Base-by-base conservation (phyloP, 1,140 invertebrate species). In the Eufriesea mexicana region DNA sequence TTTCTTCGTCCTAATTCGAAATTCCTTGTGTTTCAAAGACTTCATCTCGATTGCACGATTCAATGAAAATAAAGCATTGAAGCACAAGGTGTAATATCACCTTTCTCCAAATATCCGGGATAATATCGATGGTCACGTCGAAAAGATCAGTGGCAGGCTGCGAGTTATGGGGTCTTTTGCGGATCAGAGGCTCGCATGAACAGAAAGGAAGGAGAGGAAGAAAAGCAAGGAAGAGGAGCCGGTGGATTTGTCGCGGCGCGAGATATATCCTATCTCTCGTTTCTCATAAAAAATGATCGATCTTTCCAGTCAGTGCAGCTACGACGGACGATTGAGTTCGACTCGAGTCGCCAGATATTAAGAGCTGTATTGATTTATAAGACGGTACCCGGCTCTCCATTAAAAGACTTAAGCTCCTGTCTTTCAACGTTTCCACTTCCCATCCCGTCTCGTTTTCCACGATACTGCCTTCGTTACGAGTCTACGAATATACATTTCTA, bases 271-370 rank as follows among this genome's bases (percentile, higher is more conserved):
- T 51, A 62, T 74, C 81, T 74, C 70, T 57, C 61, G 59, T 80
- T 84, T 84, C 85, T 79, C 83, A 85, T 87, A 86, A 89, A 87
- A 90, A 87, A 86, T 87, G 87, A 89, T 90, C 84, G 87, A 89
- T 89, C 82, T 73, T 77, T 57, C 35, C 57, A 67, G 61, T 85
- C 76, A 76, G 68, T 71, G 77, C 81, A 51, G 45, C 23, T 61
- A 74, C 47, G 55, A 16, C 66, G 66, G 57, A 76, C 81, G 73
- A 85, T 81, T 68, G 71, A 79, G 67, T 67, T 59, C 68, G 80
- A 77, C 81, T 72, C 49, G 49, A 70, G 35, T 76, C 76, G 71
- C 76, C 79, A 57, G 84, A 85, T 89, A 86, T 86, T 86, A 86
- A 84, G 70, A 80, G 51, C 25, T 59, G 67, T 75, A 74, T 61